Evolutionary conservation across 2,113 vertebrate genomes (phyloP).

Genomic region (Perca flavescens): DNA sequence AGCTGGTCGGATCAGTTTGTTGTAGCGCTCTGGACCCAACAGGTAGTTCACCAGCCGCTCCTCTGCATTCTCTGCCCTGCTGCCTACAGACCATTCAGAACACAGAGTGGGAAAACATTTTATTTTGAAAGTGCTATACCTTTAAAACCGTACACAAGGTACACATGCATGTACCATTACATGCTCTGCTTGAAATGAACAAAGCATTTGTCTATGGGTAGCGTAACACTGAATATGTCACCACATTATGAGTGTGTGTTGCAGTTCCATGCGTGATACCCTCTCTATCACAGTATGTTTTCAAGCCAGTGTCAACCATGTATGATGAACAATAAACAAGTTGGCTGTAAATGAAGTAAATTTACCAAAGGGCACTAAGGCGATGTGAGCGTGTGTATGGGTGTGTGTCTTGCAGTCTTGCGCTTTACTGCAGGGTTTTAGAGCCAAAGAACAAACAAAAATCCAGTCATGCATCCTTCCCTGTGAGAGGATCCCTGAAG

Average conservation of each 20-base stretch:
- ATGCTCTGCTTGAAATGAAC: slow-evolving; percentile 3
- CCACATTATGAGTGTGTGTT: neutral
- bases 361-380: slow-evolving; percentile 29
- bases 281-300: slow-evolving; percentile 25
- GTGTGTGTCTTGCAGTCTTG: slow-evolving; percentile 9
- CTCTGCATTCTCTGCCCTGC: slow-evolving; percentile 82
- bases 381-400: slow-evolving; percentile 2
- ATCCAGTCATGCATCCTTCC: slow-evolving; percentile 57
- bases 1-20: slow-evolving; percentile 86
- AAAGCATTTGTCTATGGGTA: neutral
- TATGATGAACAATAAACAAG: slow-evolving; percentile 56
- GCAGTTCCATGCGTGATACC: neutral
- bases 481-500: slow-evolving; percentile 53
- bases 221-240: neutral
- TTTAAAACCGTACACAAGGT: neutral
- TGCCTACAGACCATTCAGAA: slow-evolving; percentile 56
- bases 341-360: slow-evolving; percentile 51
- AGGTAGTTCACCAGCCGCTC: slow-evolving; percentile 85
- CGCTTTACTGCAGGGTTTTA: slow-evolving; percentile 43
- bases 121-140: neutral
- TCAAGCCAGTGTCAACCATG: slow-evolving; percentile 38
- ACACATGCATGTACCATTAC: neutral
- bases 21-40: slow-evolving; percentile 84
- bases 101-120: neutral
- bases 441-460: slow-evolving; percentile 56